Evolutionary conservation across 2,113 vertebrate species (phyloP).

Genomic region (Perca fluviatilis): DNA sequence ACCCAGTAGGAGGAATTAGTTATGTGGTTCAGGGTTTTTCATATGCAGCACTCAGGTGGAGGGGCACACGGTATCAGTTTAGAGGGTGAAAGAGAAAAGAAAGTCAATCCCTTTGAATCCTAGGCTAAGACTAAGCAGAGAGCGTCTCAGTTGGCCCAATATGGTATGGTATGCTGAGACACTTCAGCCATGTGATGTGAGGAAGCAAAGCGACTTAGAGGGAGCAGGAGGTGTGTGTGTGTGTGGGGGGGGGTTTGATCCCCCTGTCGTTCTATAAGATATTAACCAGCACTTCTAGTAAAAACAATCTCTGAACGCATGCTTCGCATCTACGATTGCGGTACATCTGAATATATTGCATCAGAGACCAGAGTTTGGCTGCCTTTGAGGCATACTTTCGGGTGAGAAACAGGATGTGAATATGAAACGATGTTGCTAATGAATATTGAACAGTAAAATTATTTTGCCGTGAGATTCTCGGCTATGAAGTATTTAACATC

Average conservation of each 20-base stretch:
- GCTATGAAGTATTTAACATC: background rate
- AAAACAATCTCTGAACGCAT: conserved; percentile 40
- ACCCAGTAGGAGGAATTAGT: background rate
- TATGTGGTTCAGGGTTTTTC: background rate
- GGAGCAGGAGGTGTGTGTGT: conserved; percentile 19
- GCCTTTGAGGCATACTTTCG: conserved; percentile 61
- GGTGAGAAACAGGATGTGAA: conserved; percentile 29
- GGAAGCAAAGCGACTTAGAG: conserved; percentile 72
- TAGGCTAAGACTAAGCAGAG: conserved; percentile 47
- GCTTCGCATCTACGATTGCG: conserved; percentile 54
- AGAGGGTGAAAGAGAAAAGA: conserved; percentile 30
- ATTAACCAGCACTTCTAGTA: conserved; percentile 45
- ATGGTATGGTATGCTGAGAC: conserved; percentile 85
- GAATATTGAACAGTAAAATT: conserved; percentile 19
- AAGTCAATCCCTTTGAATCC: conserved; percentile 59
- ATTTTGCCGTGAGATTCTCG: background rate
- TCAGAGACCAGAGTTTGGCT: conserved; percentile 55
- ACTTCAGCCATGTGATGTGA: conserved; percentile 76
- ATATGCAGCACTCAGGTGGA: conserved; percentile 44
- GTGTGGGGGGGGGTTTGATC: conserved; percentile 1
- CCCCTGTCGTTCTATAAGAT: conserved; percentile 42
- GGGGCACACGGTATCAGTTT: conserved; percentile 22
- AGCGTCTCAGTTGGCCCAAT: conserved; percentile 76
- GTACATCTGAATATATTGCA: conserved; percentile 59
- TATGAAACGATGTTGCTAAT: conserved; percentile 27